Evolutionary conservation across 2,888 invertebrate species (phyloP).

Genomic region (Philhelius pedissequus): DNA sequence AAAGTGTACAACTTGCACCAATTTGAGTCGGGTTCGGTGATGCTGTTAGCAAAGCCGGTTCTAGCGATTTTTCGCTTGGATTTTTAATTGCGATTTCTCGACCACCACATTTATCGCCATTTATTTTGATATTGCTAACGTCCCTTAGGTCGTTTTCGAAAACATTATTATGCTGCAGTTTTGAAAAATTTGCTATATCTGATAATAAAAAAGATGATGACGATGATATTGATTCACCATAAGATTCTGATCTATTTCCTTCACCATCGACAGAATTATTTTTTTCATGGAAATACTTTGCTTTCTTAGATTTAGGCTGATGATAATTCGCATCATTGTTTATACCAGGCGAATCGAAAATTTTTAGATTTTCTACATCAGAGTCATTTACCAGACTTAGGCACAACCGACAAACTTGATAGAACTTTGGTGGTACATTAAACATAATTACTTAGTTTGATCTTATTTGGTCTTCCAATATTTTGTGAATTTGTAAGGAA

Average conservation of each 20-base stretch:
- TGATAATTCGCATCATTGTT: conserved; percentile 53
- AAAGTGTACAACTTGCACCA: conserved; percentile 1
- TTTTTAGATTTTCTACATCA: conserved; percentile 84
- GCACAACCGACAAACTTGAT: conserved; percentile 96
- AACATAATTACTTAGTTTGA: conserved; percentile 84
- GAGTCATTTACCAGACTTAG: conserved; percentile 88
- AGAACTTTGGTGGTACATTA: conserved; percentile 95
- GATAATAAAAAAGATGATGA: conserved; percentile 32
- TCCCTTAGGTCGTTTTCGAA: conserved; percentile 1
- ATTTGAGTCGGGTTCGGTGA: neutral
- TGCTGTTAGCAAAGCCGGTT: neutral
- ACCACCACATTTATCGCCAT: conserved; percentile 36
- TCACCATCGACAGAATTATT: conserved; percentile 23
- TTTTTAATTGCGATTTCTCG: conserved; percentile 21
- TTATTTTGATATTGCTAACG: conserved; percentile 27
- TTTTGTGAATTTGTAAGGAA: conserved; percentile 10
- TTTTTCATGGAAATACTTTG: conserved; percentile 30
- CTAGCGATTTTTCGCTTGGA: neutral
- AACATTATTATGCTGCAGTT: conserved; percentile 4
- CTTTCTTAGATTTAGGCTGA: conserved; percentile 28
- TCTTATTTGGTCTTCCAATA: conserved; percentile 38
- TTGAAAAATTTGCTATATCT: conserved; percentile 30
- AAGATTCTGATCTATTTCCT: conserved; percentile 31
- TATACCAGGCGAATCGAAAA: conserved; percentile 72
- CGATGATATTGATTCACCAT: conserved; percentile 7